Conservation (phyloP, 2,797 vertebrate genomes). For the Etheostoma perlongum region DNA sequence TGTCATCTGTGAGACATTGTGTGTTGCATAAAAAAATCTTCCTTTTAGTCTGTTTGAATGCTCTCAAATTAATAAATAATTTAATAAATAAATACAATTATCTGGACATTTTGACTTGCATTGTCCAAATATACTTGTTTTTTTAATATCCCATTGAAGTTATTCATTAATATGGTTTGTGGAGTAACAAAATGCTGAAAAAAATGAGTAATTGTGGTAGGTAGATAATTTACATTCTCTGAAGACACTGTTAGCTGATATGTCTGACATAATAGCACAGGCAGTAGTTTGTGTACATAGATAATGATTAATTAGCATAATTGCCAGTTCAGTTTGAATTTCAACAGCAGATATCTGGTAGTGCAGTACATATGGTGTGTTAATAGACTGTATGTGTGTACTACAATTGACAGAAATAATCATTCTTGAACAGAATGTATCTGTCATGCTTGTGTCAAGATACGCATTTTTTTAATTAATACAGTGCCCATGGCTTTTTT, state of each 20-base stretch:
- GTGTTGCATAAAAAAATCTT: background rate
- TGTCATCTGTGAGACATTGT: background rate
- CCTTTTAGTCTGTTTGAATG: background rate
- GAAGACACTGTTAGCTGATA: background rate
- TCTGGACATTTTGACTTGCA: no score
- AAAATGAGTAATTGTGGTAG: background rate
- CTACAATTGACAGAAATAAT: background rate
- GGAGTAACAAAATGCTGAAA: background rate
- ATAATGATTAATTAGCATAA: slow-evolving; percentile 21
- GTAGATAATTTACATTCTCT: slow-evolving; percentile 2
- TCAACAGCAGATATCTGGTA: background rate
- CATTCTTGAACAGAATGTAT: background rate
- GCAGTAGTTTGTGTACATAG: slow-evolving; percentile 7
- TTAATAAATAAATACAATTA: no score
- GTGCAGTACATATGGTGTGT: background rate
- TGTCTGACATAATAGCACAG: background rate
- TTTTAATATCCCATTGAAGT: background rate
- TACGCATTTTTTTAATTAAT: no score
- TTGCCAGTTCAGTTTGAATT: background rate
- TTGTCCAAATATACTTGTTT: no score
- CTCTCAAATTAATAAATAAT: background rate
- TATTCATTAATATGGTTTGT: background rate
- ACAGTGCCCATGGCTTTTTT: no score
- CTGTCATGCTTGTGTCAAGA: background rate
- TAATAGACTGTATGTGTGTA: background rate